Evolutionary conservation across 2,888 invertebrate genomes (phyloP).

Genomic region (Tetanocera ferruginea): DNA sequence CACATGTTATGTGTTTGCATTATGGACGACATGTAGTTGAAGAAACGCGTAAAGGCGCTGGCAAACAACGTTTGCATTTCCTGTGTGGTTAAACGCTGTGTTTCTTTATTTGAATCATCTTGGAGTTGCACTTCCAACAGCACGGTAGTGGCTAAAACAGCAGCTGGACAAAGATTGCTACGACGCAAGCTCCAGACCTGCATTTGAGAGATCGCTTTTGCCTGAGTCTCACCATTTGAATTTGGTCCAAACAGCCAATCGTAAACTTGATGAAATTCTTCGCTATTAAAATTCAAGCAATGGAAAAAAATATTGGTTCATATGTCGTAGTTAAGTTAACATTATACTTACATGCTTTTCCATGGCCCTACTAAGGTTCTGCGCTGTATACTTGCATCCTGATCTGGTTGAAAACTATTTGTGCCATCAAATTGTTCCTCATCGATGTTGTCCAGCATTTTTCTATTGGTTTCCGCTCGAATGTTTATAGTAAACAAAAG

Average conservation of each 20-base stretch:
- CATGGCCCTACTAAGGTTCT: slow-evolving; percentile 65
- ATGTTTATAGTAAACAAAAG: background rate
- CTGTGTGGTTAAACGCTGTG: background rate
- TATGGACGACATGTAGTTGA: slow-evolving; percentile 69
- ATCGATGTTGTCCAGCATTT: background rate
- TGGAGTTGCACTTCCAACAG: slow-evolving; percentile 63
- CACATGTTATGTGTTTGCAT: slow-evolving; percentile 62
- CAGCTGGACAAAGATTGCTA: slow-evolving; percentile 63
- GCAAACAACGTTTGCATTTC: slow-evolving; percentile 62
- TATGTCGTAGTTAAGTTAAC: background rate
- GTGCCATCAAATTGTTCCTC: background rate
- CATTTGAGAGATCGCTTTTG: slow-evolving; percentile 58
- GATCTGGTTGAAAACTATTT: background rate
- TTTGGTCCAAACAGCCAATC: slow-evolving; percentile 58
- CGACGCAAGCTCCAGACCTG: slow-evolving; percentile 66
- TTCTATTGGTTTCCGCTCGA: background rate
- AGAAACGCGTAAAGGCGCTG: slow-evolving; percentile 66
- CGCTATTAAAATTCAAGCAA: slow-evolving; percentile 47
- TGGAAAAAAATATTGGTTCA: background rate
- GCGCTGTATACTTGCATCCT: slow-evolving; percentile 49
- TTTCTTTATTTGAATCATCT: slow-evolving; percentile 49
- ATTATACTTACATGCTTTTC: slow-evolving; percentile 62
- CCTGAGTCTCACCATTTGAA: slow-evolving; percentile 36
- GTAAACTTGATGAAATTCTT: slow-evolving; percentile 64
- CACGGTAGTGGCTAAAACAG: slow-evolving; percentile 64